Conservation (phyloP, 2,888 invertebrate species). For the Luperina nickerlii region DNA sequence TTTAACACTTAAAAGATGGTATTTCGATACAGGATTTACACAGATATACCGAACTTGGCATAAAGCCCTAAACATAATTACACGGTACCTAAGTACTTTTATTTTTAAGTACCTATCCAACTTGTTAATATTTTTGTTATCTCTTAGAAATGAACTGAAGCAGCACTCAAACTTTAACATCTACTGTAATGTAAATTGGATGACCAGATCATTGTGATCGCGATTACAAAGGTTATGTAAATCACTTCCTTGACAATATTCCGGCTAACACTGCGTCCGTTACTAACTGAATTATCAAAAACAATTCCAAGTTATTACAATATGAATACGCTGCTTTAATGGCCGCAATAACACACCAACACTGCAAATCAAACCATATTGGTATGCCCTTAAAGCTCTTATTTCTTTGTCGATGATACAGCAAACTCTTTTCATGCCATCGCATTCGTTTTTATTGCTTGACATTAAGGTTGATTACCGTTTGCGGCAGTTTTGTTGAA, state of each 20-base stretch:
- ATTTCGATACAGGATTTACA: not conserved
- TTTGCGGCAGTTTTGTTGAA: slow-evolving; percentile 30
- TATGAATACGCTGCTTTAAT: slow-evolving; percentile 62
- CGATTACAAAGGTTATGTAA: slow-evolving; percentile 60
- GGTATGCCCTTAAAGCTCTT: not conserved
- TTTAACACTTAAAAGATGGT: not conserved
- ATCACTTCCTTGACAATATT: slow-evolving; percentile 54
- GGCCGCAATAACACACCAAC: slow-evolving; percentile 13
- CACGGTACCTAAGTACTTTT: not conserved
- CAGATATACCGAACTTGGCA: slow-evolving; percentile 1
- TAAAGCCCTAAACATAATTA: not conserved
- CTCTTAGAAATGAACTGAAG: slow-evolving; percentile 15
- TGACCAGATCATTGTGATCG: slow-evolving; percentile 47
- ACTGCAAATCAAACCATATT: slow-evolving; percentile 36
- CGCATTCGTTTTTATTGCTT: slow-evolving; percentile 45
- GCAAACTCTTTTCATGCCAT: slow-evolving; percentile 45
- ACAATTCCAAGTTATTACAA: slow-evolving; percentile 64
- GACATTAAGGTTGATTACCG: slow-evolving; percentile 58
- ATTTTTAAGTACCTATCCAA: not conserved
- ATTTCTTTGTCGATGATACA: slow-evolving; percentile 14
- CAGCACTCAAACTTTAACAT: slow-evolving; percentile 22
- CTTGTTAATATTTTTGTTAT: slow-evolving; percentile 19
- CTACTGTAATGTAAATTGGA: slow-evolving; percentile 31
- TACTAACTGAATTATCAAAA: slow-evolving; percentile 64
- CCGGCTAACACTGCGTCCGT: slow-evolving; percentile 45